Conservation (phyloP, 92 coral and sea anemone species). For the Zoanthus gigantus region DNA sequence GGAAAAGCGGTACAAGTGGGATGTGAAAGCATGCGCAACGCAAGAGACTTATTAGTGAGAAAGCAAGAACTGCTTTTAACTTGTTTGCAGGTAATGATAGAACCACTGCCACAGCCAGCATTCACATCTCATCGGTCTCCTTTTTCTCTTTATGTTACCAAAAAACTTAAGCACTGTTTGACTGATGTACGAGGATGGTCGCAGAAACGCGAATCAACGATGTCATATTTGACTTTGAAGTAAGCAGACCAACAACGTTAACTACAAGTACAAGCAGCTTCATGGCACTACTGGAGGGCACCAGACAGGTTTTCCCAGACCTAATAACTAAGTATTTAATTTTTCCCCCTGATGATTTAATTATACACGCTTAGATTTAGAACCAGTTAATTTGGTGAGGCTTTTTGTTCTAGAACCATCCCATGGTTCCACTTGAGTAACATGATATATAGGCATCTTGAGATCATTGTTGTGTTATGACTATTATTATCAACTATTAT, state of each 20-base stretch:
- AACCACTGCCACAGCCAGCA: constrained; percentile 52
- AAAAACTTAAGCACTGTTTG: constrained; percentile 50
- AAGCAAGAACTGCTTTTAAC: constrained; percentile 59
- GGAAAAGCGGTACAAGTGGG: neutral
- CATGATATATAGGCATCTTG: too few relatives aligned
- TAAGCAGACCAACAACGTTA: constrained; percentile 14
- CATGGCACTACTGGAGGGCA: constrained; percentile 13
- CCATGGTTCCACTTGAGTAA: too few relatives aligned
- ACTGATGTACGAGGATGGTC: constrained; percentile 54
- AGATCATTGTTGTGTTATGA: too few relatives aligned
- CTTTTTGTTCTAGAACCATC: neutral
- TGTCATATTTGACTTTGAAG: constrained; percentile 59
- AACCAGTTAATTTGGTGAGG: neutral
- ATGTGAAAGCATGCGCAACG: neutral
- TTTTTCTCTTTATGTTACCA: constrained; percentile 35
- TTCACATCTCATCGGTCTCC: constrained; percentile 31
- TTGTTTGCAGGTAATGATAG: constrained; percentile 64
- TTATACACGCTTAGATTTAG: constrained; percentile 1
- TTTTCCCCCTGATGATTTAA: neutral
- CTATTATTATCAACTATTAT: too few relatives aligned
- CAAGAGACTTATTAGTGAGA: neutral
- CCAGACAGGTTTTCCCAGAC: constrained; percentile 5
- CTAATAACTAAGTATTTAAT: neutral
- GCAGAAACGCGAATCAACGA: constrained; percentile 59
- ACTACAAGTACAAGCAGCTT: constrained; percentile 1